Evolutionary conservation across 2,888 invertebrate genomes (phyloP).

Genomic region (Spilosoma lubricipeda): DNA sequence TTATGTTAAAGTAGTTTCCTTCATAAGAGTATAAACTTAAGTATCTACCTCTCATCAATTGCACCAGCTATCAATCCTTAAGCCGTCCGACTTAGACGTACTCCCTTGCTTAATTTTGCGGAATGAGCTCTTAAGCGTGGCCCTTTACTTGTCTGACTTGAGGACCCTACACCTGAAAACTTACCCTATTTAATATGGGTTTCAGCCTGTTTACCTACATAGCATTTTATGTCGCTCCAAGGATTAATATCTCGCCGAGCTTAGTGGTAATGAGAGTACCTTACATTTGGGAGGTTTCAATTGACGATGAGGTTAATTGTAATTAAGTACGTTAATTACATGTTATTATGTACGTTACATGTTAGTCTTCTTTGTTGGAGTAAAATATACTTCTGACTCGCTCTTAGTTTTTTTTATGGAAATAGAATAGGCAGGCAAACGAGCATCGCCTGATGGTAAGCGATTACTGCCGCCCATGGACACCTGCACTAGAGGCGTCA

Average conservation of each 20-base stretch:
- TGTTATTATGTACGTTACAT: slow-evolving; percentile 1
- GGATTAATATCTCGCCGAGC: slow-evolving; percentile 42
- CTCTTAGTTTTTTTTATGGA: too few species aligned
- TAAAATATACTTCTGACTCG: too few species aligned
- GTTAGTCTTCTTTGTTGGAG: background rate
- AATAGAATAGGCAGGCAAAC: too few species aligned
- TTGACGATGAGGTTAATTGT: slow-evolving; percentile 17
- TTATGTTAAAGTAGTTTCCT: background rate
- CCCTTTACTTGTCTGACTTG: slow-evolving; percentile 69
- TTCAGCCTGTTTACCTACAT: slow-evolving; percentile 48
- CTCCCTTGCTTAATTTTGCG: slow-evolving; percentile 80
- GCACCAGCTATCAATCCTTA: slow-evolving; percentile 55
- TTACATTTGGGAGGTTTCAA: slow-evolving; percentile 17
- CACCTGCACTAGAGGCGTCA: too few species aligned
- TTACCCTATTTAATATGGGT: slow-evolving; percentile 50
- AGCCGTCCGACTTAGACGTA: slow-evolving; percentile 74
- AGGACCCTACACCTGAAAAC: slow-evolving; percentile 58
- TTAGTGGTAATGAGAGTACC: slow-evolving; percentile 21
- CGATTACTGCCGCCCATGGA: too few species aligned
- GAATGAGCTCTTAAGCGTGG: slow-evolving; percentile 79
- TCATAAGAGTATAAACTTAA: background rate
- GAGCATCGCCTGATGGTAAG: too few species aligned
- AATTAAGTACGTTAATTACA: slow-evolving; percentile 12
- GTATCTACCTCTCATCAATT: slow-evolving; percentile 42
- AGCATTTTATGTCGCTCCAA: slow-evolving; percentile 45